Percentiles rank a stretch among this genome's conserved stretches.
Evolutionary conservation across 1,140 invertebrate genomes (phyloP).

Genomic region (Conopomorpha cramerella): DNA sequence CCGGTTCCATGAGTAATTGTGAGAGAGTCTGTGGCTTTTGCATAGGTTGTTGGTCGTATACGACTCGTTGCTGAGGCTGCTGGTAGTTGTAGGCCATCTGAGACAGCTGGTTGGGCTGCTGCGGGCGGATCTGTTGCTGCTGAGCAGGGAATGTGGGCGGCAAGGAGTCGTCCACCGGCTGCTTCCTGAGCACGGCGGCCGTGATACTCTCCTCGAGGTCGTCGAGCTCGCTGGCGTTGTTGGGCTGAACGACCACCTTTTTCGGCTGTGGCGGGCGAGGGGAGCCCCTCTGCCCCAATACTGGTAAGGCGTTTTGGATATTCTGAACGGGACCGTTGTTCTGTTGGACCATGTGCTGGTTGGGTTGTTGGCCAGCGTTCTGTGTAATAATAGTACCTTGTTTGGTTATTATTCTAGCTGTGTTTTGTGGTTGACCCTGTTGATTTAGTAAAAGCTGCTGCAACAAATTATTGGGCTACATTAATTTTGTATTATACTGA

Average conservation of each 20-base stretch:
- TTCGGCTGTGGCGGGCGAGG: slow-evolving; percentile 33
- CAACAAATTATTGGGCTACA: too few relatives aligned
- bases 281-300: slow-evolving; percentile 24
- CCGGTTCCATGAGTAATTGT: slow-evolving; percentile 33
- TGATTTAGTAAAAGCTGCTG: slow-evolving; percentile 34
- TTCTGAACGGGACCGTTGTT: slow-evolving; percentile 26
- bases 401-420: slow-evolving; percentile 34
- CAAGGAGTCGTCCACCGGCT: slow-evolving; percentile 25
- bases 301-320: slow-evolving; percentile 21
- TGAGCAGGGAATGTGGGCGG: slow-evolving; percentile 11
- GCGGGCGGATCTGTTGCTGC: slow-evolving; percentile 31
- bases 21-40: slow-evolving; percentile 22
- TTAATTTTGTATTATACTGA: too few relatives aligned
- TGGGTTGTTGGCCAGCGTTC: slow-evolving; percentile 17
- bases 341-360: slow-evolving; percentile 23
- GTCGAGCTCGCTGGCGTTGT: slow-evolving; percentile 48
- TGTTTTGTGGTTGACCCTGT: slow-evolving; percentile 19
- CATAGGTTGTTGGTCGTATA: slow-evolving; percentile 22
- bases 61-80: slow-evolving; percentile 9
- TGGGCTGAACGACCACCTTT: slow-evolving; percentile 41
- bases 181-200: slow-evolving; percentile 47
- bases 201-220: slow-evolving; percentile 57
- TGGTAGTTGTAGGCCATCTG: slow-evolving; percentile 22
- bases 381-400: slow-evolving; percentile 46
- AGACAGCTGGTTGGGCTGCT: slow-evolving; percentile 21